These are phyloP conservation scores for Avahi laniger DNA, from an alignment of 2,797 vertebrate species.

Conservation along the genomic window DNA sequence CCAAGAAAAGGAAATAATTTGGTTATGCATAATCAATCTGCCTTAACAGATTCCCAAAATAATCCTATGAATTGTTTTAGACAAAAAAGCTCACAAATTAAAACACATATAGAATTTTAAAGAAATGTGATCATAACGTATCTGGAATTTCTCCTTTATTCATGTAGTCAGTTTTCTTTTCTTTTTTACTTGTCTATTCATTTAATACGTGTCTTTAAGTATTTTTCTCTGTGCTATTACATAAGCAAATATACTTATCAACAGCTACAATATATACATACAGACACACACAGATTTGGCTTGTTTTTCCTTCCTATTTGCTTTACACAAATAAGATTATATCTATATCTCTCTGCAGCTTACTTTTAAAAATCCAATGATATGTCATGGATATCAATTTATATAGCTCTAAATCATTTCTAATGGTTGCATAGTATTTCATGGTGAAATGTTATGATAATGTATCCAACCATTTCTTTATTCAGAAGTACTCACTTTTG, in stretches of 20 bases:
- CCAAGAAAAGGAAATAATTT: constrained; percentile 7
- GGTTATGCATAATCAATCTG: not conserved
- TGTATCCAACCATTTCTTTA: constrained; percentile 2
- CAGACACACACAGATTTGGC: not conserved
- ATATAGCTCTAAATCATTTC: constrained; percentile 5
- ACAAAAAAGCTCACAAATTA: not conserved
- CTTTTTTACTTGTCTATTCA: not conserved
- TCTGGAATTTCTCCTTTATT: constrained; percentile 7
- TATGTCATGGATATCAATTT: not conserved
- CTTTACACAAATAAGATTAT: not conserved
- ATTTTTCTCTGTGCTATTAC: not conserved
- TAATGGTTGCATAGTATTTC: not conserved
- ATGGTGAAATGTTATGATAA: not conserved
- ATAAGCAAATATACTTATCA: not conserved
- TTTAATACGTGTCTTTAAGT: not conserved
- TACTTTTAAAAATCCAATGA: constrained; percentile 28
- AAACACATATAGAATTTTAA: not conserved
- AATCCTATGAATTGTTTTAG: not conserved
- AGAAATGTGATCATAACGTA: not conserved
- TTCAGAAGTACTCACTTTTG: not conserved
- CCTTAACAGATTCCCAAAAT: not conserved
- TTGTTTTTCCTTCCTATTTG: not conserved
- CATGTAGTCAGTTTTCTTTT: not conserved
- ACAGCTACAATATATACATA: not conserved
- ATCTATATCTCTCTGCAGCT: not conserved